Evolutionary conservation across 2,888 invertebrate species (phyloP).

Genomic region (Lordiphosa andalusiaca): DNA sequence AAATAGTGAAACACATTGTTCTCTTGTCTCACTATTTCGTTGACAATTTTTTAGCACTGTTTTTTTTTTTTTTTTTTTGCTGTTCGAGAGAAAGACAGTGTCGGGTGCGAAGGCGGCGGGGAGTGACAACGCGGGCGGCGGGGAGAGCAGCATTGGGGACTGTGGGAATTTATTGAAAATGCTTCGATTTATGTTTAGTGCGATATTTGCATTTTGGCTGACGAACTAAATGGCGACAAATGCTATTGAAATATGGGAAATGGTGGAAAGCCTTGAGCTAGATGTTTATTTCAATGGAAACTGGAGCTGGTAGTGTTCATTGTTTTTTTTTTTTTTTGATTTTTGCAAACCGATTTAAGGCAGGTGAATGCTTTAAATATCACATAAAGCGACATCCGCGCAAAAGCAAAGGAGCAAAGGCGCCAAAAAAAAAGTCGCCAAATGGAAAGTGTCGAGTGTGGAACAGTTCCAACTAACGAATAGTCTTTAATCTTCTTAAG

Average conservation of each 20-base stretch:
- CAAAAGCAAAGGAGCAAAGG: slow-evolving; percentile 11
- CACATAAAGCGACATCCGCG: slow-evolving; percentile 1
- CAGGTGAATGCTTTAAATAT: slow-evolving; percentile 4
- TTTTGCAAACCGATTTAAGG: neutral
- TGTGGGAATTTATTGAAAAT: slow-evolving; percentile 65
- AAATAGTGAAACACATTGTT: slow-evolving; percentile 62
- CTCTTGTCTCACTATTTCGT: slow-evolving; percentile 51
- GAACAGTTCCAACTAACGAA: slow-evolving; percentile 26
- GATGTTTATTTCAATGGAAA: slow-evolving; percentile 5
- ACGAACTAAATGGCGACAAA: slow-evolving; percentile 50
- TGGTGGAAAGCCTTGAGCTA: slow-evolving; percentile 14
- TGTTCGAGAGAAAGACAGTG: slow-evolving; percentile 5
- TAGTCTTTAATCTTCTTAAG: slow-evolving; percentile 66
- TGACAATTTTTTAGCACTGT: slow-evolving; percentile 57
- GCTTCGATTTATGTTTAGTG: slow-evolving; percentile 70
- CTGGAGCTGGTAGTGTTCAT: no score
- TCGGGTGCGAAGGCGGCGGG: neutral
- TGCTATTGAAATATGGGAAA: slow-evolving; percentile 42
- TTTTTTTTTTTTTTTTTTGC: slow-evolving; percentile 31
- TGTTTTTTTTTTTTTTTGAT: no score
- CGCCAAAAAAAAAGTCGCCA: slow-evolving; percentile 32
- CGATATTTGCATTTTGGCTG: slow-evolving; percentile 66
- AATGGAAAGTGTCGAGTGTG: slow-evolving; percentile 27
- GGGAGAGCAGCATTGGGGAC: slow-evolving; percentile 11
- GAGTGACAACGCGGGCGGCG: slow-evolving; percentile 5